Percentiles rank a stretch among this genome's conserved stretches.
Conservation (phyloP, 2,888 invertebrate species). For the Rotaria sp. region DNA sequence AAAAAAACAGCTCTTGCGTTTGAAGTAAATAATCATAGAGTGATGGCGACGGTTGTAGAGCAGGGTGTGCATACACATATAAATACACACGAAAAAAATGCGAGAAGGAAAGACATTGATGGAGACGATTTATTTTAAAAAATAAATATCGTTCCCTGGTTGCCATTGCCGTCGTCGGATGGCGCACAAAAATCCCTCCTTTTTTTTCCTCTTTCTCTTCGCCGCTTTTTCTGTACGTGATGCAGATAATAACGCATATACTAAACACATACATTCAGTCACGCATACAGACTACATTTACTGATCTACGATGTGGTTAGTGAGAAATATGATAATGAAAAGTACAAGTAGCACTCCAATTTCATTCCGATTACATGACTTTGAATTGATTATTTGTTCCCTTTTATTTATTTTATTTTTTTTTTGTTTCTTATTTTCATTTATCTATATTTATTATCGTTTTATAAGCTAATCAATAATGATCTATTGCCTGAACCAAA, state of each 20-base stretch:
- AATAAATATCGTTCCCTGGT: constrained; percentile 17
- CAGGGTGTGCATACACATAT: background rate
- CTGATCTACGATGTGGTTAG: background rate
- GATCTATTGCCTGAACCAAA: background rate
- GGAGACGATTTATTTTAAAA: constrained; percentile 10
- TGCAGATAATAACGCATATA: background rate
- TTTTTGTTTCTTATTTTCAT: background rate
- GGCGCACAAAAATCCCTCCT: background rate
- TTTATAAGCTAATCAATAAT: background rate
- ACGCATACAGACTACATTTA: background rate
- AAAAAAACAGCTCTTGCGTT: background rate
- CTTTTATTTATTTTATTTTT: background rate
- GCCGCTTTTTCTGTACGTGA: background rate
- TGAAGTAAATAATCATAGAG: background rate
- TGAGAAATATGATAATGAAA: background rate
- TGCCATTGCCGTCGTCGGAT: background rate
- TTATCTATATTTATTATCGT: background rate
- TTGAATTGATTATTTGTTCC: background rate
- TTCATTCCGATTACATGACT: background rate
- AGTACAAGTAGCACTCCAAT: background rate
- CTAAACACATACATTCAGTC: background rate
- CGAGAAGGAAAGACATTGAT: background rate
- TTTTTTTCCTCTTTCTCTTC: background rate
- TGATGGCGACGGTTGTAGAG: background rate
- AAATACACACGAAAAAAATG: background rate